Evolutionary conservation across 2,797 vertebrate species (phyloP).

Genomic region (Danionella dracula): DNA sequence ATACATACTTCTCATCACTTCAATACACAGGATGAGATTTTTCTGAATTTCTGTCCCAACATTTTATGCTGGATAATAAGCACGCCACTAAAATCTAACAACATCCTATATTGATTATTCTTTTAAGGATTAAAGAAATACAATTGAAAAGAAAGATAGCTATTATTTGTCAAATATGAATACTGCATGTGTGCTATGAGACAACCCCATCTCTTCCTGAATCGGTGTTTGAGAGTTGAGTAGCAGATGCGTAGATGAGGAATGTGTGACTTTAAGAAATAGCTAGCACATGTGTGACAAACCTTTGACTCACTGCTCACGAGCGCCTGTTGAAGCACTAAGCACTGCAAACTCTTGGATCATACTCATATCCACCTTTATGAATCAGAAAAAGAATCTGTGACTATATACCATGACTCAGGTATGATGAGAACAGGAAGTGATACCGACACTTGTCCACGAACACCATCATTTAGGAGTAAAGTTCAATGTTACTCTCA

Average conservation of each 20-base stretch:
- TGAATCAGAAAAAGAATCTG: conserved; percentile 24
- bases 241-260: conserved; percentile 46
- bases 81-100: no score
- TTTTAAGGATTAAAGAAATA: no score
- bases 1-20: no score
- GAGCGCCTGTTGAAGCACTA: conserved; percentile 36
- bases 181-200: no score
- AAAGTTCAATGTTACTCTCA: neutral
- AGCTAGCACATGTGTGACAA: conserved; percentile 41
- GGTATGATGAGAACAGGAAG: neutral
- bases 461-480: neutral
- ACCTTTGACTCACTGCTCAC: conserved; percentile 41
- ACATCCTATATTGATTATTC: no score
- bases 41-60: no score
- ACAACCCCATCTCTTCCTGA: no score
- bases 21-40: no score
- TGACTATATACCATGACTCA: conserved; percentile 32
- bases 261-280: conserved; percentile 46
- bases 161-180: no score
- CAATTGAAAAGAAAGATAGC: no score
- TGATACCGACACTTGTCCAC: neutral
- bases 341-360: conserved; percentile 33
- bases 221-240: conserved; percentile 32
- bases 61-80: no score
- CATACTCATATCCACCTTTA: conserved; percentile 25